phyloP scores from a whole-genome alignment of 2,797 vertebrate genomes.

The Ispidina picta region DNA sequence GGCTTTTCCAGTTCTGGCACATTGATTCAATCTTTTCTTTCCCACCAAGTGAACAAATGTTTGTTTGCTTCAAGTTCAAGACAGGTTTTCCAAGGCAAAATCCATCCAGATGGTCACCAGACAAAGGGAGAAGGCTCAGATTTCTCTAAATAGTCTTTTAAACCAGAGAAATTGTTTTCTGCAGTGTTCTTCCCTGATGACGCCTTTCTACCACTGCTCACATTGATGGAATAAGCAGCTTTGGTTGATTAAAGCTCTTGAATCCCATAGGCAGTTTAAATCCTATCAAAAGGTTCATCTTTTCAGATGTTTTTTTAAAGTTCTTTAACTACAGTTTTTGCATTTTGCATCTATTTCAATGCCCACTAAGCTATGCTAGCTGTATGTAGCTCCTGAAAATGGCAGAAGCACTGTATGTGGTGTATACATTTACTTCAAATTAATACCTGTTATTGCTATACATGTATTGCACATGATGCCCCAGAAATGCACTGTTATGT shows the following conservation, averaged over 20 bases:
- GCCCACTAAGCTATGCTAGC: background rate
- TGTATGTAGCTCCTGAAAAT: background rate
- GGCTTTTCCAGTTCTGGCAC: constrained; percentile 19
- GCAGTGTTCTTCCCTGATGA: background rate
- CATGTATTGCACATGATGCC: accelerated
- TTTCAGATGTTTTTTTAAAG: constrained; percentile 64
- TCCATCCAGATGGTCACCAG: constrained; percentile 66
- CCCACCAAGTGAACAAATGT: constrained; percentile 48
- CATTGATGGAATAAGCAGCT: constrained; percentile 69
- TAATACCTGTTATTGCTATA: background rate
- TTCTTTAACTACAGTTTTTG: constrained; percentile 32
- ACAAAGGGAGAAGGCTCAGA: constrained; percentile 9
- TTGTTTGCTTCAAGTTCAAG: constrained; percentile 46
- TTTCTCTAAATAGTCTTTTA: constrained; percentile 42
- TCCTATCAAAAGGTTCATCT: constrained; percentile 75
- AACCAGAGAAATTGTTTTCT: constrained; percentile 56
- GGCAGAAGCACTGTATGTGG: background rate
- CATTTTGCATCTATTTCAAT: too few relatives aligned
- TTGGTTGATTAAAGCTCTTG: constrained; percentile 71
- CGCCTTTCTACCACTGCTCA: constrained; percentile 47
- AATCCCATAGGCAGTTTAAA: constrained; percentile 68
- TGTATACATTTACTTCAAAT: background rate
- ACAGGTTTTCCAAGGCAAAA: constrained; percentile 51
- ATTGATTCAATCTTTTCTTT: constrained; percentile 10
- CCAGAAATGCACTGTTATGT: background rate